Conservation (phyloP, 2,888 invertebrate genomes). For the Reticulitermes lucifugus region DNA sequence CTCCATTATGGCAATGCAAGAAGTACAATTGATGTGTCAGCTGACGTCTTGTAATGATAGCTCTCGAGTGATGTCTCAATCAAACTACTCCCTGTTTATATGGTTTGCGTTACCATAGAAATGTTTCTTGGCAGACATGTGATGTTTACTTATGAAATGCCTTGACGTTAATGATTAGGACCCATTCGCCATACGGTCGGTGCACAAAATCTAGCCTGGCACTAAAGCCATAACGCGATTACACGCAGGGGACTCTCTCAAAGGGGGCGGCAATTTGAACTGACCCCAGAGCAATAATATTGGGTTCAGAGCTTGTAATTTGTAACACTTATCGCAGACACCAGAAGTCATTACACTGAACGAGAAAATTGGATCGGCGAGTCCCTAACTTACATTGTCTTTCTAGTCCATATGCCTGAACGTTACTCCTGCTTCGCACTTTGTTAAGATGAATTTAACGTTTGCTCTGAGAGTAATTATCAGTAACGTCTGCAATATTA, state of each 20-base stretch:
- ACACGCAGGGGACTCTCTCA: background rate
- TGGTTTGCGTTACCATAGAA: constrained; percentile 2
- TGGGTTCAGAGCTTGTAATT: too few species aligned
- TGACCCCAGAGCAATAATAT: background rate
- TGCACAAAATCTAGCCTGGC: background rate
- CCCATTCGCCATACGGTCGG: background rate
- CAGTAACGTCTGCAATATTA: too few species aligned
- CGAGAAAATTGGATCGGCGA: too few species aligned
- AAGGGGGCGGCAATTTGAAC: background rate
- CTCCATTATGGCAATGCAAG: background rate
- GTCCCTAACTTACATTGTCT: too few species aligned
- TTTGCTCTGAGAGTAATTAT: too few species aligned
- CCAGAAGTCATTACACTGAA: too few species aligned
- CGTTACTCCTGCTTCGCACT: too few species aligned
- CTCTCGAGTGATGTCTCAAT: background rate
- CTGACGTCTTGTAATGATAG: background rate
- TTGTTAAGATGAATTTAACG: too few species aligned
- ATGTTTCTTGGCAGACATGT: background rate
- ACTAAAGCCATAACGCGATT: background rate
- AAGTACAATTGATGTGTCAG: background rate
- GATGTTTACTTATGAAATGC: constrained; percentile 23
- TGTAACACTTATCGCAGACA: too few species aligned
- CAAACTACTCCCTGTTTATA: background rate
- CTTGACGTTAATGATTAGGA: constrained; percentile 3
- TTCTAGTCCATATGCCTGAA: too few species aligned